Evolutionary conservation across 2,888 invertebrate genomes (phyloP).

Genomic region (Drosophila ochracea): DNA sequence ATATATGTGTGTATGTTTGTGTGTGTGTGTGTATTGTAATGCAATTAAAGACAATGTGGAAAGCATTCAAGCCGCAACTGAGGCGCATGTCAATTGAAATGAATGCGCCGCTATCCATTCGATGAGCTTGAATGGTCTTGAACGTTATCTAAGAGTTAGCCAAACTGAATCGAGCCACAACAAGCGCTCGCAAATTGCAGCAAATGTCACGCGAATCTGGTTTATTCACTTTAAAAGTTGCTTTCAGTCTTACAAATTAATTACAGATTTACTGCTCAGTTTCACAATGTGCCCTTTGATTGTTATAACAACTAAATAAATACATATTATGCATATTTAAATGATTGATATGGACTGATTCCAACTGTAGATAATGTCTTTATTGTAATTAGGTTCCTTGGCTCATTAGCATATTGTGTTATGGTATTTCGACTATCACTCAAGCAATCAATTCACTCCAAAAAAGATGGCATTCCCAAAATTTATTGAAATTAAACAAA

Average conservation of each 20-base stretch:
- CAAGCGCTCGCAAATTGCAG: constrained; percentile 7
- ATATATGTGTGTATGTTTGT: neutral
- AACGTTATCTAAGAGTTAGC: constrained; percentile 39
- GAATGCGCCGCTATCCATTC: constrained; percentile 38
- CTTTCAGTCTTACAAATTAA: constrained; percentile 1
- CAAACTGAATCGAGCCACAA: constrained; percentile 9
- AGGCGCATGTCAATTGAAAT: constrained; percentile 42
- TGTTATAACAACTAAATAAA: neutral
- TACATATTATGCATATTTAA: neutral
- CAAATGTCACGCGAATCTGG: constrained; percentile 4
- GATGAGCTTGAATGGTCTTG: constrained; percentile 38
- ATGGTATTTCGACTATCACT: neutral
- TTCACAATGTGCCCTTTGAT: neutral
- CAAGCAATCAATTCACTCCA: neutral
- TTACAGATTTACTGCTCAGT: neutral
- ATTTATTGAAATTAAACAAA: neutral
- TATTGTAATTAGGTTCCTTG: neutral
- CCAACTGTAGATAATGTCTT: neutral
- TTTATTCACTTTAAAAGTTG: neutral
- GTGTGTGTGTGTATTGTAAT: constrained; percentile 25
- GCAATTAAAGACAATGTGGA: constrained; percentile 39
- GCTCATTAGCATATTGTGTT: neutral
- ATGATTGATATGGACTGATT: neutral
- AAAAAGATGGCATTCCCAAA: neutral
- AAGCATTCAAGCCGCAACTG: constrained; percentile 33